Conservation (phyloP, 53 echinoderm and acorn worm genomes). For the Apostichopus leukothele region DNA sequence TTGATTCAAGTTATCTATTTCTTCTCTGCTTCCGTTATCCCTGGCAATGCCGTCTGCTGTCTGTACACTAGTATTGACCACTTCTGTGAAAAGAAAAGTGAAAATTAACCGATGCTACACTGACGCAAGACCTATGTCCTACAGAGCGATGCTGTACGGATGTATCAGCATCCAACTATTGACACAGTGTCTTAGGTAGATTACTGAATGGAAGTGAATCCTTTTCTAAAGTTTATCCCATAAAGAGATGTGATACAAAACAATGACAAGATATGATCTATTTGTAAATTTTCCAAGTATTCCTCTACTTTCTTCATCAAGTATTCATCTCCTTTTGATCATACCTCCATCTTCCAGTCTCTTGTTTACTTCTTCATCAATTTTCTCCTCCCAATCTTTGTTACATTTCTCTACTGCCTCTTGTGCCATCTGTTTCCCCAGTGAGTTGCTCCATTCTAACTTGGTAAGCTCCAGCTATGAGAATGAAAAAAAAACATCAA, state of each 20-base stretch:
- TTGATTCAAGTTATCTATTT: background rate
- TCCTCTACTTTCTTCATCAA: background rate
- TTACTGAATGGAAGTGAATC: background rate
- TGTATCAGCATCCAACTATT: no score
- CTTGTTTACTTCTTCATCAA: conserved; percentile 50
- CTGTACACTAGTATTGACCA: background rate
- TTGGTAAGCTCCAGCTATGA: conserved; percentile 61
- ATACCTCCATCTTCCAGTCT: conserved; percentile 25
- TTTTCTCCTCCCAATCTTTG: conserved; percentile 65
- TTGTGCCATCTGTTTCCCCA: conserved; percentile 52
- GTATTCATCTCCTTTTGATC: background rate
- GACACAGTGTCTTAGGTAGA: background rate
- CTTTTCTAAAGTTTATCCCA: background rate
- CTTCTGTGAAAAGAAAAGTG: background rate
- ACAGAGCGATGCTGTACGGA: no score
- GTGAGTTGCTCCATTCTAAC: conserved; percentile 57
- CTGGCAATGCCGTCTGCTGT: background rate
- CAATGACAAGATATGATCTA: background rate
- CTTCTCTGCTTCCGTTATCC: conserved; percentile 3
- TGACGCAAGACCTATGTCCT: no score
- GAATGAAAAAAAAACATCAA: no score
- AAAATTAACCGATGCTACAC: no score
- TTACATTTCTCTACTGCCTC: conserved; percentile 50
- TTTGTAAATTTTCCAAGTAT: background rate
- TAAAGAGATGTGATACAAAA: no score